Evolutionary conservation across 2,888 invertebrate species (phyloP).

Genomic region (Brassicogethes aeneus): DNA sequence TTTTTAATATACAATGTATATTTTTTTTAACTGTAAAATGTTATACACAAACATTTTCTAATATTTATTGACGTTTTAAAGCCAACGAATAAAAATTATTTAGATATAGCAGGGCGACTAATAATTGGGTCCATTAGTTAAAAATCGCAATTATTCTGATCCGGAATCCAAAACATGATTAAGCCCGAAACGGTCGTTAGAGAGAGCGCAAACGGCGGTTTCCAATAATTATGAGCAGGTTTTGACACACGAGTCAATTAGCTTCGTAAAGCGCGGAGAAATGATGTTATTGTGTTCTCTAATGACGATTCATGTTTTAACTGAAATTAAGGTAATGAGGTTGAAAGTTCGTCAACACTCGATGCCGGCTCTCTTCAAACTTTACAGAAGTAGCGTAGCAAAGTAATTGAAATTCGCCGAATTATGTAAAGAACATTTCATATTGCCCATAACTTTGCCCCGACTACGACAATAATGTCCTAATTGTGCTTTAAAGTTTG

Average conservation of each 20-base stretch:
- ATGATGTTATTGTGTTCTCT: conserved; percentile 31
- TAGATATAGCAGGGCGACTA: no score
- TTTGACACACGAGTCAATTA: conserved; percentile 32
- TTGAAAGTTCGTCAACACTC: conserved; percentile 29
- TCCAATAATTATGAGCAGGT: conserved; percentile 9
- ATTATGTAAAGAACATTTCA: not conserved
- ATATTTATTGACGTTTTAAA: no score
- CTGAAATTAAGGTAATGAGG: conserved; percentile 39
- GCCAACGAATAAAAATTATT: no score
- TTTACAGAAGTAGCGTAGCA: conserved; percentile 12
- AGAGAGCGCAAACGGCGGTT: not conserved
- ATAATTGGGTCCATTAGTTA: not conserved
- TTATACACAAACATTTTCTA: no score
- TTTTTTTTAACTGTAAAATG: no score
- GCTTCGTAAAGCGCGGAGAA: conserved; percentile 37
- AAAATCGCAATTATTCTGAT: not conserved
- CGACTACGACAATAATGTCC: no score
- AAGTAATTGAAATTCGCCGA: not conserved
- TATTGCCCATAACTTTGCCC: no score
- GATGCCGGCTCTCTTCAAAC: conserved; percentile 25
- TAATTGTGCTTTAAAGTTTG: no score
- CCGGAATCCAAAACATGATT: conserved; percentile 1
- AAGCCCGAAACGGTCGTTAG: not conserved
- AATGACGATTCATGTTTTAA: conserved; percentile 39
- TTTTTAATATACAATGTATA: no score